These are phyloP conservation scores for Hylia prasina DNA, from an alignment of 2,113 vertebrate species.

Conservation along the genomic window DNA sequence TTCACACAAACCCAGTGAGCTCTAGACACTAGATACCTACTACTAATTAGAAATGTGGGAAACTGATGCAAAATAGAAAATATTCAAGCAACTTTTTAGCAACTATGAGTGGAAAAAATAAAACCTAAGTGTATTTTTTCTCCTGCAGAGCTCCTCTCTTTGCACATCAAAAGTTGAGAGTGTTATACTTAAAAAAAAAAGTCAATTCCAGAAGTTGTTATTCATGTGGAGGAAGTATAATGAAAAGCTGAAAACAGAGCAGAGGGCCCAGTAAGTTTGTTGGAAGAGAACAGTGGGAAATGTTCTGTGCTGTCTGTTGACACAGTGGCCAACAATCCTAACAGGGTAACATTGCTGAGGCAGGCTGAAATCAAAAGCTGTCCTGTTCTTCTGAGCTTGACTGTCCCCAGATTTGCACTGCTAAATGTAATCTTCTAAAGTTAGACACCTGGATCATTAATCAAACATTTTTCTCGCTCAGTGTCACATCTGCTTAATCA, in stretches of 20 bases:
- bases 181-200: not conserved
- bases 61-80: not conserved
- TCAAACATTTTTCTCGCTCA: not conserved
- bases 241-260: not conserved
- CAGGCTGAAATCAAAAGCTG: not conserved
- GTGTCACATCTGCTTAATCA: slow-evolving; percentile 24
- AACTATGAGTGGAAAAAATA: not conserved
- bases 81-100: not conserved
- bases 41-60: not conserved
- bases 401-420: not conserved
- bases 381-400: not conserved
- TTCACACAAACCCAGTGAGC: not conserved
- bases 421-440: not conserved
- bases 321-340: not conserved
- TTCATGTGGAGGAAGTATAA: not conserved
- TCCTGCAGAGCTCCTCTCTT: not conserved
- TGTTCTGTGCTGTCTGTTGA: not conserved
- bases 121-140: not conserved
- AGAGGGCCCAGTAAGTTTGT: not conserved
- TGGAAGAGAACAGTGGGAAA: not conserved
- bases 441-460: slow-evolving; percentile 29
- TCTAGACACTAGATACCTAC: not conserved
- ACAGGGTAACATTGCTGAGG: not conserved
- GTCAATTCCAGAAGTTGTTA: not conserved
- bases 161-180: not conserved